phyloP scores from a whole-genome alignment of 2,113 vertebrate genomes.

The Takifugu bimaculatus region DNA sequence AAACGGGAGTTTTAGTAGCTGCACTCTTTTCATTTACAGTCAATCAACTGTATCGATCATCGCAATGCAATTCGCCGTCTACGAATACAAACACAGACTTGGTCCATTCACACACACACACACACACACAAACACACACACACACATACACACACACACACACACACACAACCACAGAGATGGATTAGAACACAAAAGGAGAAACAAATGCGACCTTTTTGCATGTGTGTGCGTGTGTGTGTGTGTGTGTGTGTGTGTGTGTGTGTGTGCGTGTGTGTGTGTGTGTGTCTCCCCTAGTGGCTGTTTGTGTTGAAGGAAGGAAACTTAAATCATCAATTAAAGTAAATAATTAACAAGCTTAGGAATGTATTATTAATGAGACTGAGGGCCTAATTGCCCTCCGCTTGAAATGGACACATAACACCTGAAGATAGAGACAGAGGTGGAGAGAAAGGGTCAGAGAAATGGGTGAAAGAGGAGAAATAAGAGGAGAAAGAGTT shows the following conservation, averaged over 20 bases:
- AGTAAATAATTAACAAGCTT: conserved; percentile 90
- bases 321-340: conserved; percentile 92
- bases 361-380: conserved; percentile 91
- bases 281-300: conserved; percentile 27
- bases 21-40: conserved; percentile 57
- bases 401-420: conserved; percentile 62
- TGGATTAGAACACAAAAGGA: neutral
- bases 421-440: conserved; percentile 64
- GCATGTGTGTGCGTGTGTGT: conserved; percentile 13
- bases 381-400: conserved; percentile 78
- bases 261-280: conserved; percentile 20
- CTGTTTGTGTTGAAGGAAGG: conserved; percentile 75
- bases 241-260: conserved; percentile 17
- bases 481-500: neutral
- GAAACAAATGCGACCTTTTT: conserved; percentile 46
- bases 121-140: conserved; percentile 11
- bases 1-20: conserved; percentile 29
- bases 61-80: neutral
- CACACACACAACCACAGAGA: conserved; percentile 6
- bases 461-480: neutral
- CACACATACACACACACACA: conserved; percentile 12
- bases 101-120: conserved; percentile 5
- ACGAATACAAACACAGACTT: neutral
- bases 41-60: conserved; percentile 58
- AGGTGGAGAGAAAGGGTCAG: neutral